Evolutionary conservation across 2,888 invertebrate genomes (phyloP).

Genomic region (Diaperis boleti): DNA sequence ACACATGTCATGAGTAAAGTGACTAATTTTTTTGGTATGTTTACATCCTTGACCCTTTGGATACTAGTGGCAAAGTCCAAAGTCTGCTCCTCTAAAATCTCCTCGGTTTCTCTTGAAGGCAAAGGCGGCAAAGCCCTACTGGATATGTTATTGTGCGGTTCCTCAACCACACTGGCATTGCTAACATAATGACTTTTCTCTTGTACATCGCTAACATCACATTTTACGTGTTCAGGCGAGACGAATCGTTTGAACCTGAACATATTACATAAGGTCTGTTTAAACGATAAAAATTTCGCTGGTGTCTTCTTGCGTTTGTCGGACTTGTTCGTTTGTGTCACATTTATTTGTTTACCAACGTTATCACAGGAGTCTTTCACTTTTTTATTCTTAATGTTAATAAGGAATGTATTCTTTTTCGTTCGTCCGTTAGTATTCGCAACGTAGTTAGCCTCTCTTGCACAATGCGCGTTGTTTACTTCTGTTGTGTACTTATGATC

Average conservation of each 20-base stretch:
- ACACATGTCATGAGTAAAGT: too few species aligned
- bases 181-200: conserved; percentile 46
- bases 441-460: conserved; percentile 55
- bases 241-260: conserved; percentile 76
- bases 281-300: conserved; percentile 78
- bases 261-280: conserved; percentile 87
- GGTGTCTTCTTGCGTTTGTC: conserved; percentile 74
- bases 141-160: conserved; percentile 70
- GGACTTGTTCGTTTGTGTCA: conserved; percentile 53
- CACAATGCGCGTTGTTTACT: conserved; percentile 41
- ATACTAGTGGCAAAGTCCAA: conserved; percentile 92
- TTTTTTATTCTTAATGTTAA: conserved; percentile 75
- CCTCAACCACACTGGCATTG: conserved; percentile 57
- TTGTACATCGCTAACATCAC: conserved; percentile 35
- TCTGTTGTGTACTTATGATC: conserved; percentile 55
- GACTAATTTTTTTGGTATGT: conserved; percentile 56
- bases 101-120: conserved; percentile 63
- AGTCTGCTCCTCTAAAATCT: conserved; percentile 59
- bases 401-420: conserved; percentile 71
- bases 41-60: conserved; percentile 93
- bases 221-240: conserved; percentile 68
- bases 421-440: conserved; percentile 45
- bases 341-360: conserved; percentile 66
- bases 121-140: conserved; percentile 78
- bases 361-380: conserved; percentile 65